Conservation (phyloP, 2,888 invertebrate genomes). For the Fragum fragum region DNA sequence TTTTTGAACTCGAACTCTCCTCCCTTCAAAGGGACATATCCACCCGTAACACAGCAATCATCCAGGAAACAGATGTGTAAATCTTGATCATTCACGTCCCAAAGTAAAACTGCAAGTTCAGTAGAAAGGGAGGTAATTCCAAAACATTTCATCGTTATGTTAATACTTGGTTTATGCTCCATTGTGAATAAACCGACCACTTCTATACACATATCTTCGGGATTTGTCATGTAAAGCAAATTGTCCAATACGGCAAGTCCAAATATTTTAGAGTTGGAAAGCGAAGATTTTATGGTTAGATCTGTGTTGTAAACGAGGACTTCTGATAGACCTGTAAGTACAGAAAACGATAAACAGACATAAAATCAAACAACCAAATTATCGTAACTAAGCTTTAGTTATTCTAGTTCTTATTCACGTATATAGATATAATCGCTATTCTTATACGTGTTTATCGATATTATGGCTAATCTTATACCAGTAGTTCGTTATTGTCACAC, state of each 20-base stretch:
- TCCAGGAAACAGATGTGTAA: conserved; percentile 51
- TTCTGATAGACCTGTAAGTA: conserved; percentile 52
- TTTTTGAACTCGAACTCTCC: conserved; percentile 38
- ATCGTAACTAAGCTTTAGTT: no score
- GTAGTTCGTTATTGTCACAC: no score
- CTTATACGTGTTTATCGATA: no score
- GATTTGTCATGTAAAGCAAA: conserved; percentile 49
- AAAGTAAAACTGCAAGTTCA: conserved; percentile 37
- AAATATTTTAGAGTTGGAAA: conserved; percentile 29
- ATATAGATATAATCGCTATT: no score
- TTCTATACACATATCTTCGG: conserved; percentile 38
- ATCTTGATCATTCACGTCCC: conserved; percentile 26
- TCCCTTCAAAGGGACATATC: conserved; percentile 33
- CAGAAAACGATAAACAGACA: no score
- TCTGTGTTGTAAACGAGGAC: conserved; percentile 48
- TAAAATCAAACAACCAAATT: no score
- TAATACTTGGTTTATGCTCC: conserved; percentile 10
- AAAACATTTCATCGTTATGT: conserved; percentile 46
- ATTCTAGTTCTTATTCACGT: no score
- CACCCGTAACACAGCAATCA: conserved; percentile 39
- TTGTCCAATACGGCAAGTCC: conserved; percentile 35
- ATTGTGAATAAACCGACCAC: conserved; percentile 29
- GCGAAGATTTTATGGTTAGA: conserved; percentile 31
- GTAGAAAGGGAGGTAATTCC: conserved; percentile 44
- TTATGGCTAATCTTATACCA: no score